phyloP scores from a whole-genome alignment of 1,140 invertebrate genomes.

The Drosophila chauvacae region DNA sequence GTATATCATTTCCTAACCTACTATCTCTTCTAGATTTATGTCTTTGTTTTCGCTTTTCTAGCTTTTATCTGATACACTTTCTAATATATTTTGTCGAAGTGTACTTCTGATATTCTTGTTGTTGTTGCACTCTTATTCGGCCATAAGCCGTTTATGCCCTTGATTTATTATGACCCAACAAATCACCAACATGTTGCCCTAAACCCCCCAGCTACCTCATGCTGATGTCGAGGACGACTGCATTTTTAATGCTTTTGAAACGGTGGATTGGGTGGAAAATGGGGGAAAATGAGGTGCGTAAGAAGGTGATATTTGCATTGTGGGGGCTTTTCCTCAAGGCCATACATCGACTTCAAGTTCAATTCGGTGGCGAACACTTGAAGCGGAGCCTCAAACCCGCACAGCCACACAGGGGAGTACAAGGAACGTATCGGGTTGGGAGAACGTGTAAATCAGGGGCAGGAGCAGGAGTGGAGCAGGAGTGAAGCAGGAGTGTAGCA shows the following conservation, averaged over 20 bases:
- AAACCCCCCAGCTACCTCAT: conserved; percentile 8
- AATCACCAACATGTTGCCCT: conserved; percentile 48
- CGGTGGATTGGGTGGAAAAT: background rate
- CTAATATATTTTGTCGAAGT: background rate
- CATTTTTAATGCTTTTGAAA: conserved; percentile 51
- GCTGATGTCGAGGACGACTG: conserved; percentile 6
- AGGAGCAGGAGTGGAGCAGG: background rate
- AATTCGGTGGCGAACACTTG: conserved; percentile 33
- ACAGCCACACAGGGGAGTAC: conserved; percentile 1
- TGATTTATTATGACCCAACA: conserved; percentile 72
- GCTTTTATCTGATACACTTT: background rate
- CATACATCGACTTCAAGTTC: conserved; percentile 35
- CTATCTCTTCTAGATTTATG: too few species aligned
- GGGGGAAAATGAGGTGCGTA: background rate
- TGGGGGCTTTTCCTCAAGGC: background rate
- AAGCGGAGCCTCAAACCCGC: conserved; percentile 17
- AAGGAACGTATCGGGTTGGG: background rate
- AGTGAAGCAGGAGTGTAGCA: too few species aligned
- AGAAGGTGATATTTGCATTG: conserved; percentile 42
- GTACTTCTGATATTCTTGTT: background rate
- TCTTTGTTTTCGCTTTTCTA: background rate
- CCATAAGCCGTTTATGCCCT: conserved; percentile 68
- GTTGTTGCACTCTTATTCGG: conserved; percentile 16
- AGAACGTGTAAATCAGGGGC: background rate
- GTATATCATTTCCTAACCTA: background rate